Evolutionary conservation across 53 echinoderm and acorn worm genomes (phyloP), one percentile per base, ranked within the genome.

Genomic region (Henricia sp.): DNA sequence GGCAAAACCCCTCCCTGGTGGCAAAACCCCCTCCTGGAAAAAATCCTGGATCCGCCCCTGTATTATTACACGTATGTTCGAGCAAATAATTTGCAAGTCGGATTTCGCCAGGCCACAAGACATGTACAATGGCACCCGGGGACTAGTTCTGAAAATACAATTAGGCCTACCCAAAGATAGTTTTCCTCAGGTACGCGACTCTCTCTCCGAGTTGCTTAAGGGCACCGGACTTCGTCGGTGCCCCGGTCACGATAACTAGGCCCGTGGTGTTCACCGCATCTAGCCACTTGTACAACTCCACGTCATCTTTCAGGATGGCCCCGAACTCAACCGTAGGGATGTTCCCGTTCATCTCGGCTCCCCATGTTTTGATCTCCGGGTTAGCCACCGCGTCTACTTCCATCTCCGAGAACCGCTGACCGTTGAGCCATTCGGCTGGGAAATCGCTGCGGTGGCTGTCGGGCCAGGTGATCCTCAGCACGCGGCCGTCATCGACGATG

Each of bases 91-190:
- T 40, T 51, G 34, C 43, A 63, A 21, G 42, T 17, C 26, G 12
- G 21, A 62, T 6, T 29, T 26, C 38, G 28, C 10, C 35, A 3
- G 43, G 17, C 37, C 50, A 13, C 1, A 16, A 36, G 16, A 84
- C 0, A 0, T n/a, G 6, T 37, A 3, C 20, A 39, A 19, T 30
- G 25, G 24, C 19, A 21, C 59, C 9, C 34, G 52, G 2, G 12
- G 34, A 8, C 17, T 11, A 10, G 9, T 17, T 38, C 41, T 48
- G 12, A 11, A 24, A 11, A n/a, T 30, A 11, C 54, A 26, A 6
- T 24, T 0, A 83, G 26, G 24, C 86, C 68, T 74, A 99, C 99
- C 99, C 99, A 62, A 90, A 92, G 20, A 77, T 58, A 2, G 99
- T 99, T 68, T 73, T 52, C 11, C 90, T 88, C 51, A 87, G 51